Evolutionary conservation across 2,797 vertebrate species (phyloP), one percentile per base, ranked within the genome.

Genomic region (Jordanella pulchra): DNA sequence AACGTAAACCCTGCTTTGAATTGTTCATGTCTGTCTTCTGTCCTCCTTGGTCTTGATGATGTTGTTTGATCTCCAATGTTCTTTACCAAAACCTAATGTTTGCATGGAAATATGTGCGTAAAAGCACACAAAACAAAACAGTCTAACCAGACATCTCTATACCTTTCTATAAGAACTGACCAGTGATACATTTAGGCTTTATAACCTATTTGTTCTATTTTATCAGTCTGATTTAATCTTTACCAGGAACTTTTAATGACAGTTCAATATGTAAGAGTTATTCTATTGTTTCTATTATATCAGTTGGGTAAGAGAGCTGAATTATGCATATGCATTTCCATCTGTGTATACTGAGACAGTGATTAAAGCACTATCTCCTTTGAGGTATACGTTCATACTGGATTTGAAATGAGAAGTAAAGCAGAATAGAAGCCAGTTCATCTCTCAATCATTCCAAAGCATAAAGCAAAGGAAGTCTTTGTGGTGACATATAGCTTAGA

Each of bases 401-500:
- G 75, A 84, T 79, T 78, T 78, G 72, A 81, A 70, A 74, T 61
- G 56, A 71, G 83, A 87, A 75, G 74, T 44, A 65, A 76, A 85
- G 80, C 78, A 72, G 71, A 83, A 82, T 67, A 32, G 67, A 75
- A 77, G 77, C 72, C 76, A 84, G n/a, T n/a, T n/a, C n/a, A n/a
- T 72, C 70, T 74, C 58, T 74, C 76, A 68, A 44, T 3, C 44
- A 71, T 67, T n/a, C n/a, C n/a, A n/a, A n/a, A n/a, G 79, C 45
- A 28, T 51, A 55, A 63, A 72, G 63, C 66, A 7, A 4, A 27
- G 44, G 75, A 79, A 70, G 72, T 73, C 73, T 78, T 71, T 71
- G 58, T 69, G 14, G 32, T 80, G 78, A 86, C 84, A 87, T 86
- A 83, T 77, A 75, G 79, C 64, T 84, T 63, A 35, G 65, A 74